A percentile compares a stretch with the other conserved stretches of the same genome.
These are phyloP conservation scores for Petaurus breviceps DNA, from an alignment of 2,113 vertebrate species.

Conservation along the genomic window DNA sequence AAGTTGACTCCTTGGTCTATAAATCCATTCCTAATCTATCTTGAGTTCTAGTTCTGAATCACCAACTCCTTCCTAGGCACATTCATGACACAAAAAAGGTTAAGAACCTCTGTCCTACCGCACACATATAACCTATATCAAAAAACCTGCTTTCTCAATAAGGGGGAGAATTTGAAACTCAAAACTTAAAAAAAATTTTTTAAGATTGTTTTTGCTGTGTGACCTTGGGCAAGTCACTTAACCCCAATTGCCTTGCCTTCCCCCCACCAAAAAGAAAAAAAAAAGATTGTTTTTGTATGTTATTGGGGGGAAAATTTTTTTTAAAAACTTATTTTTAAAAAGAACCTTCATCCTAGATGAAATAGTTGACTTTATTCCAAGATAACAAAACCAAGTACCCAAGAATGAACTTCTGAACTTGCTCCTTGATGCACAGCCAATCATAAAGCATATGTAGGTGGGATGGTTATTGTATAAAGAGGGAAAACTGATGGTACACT, in stretches of 20 bases:
- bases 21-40: neutral
- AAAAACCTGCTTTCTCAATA: too few relatives aligned
- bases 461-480: neutral
- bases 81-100: neutral
- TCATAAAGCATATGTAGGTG: neutral
- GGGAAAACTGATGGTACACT: neutral
- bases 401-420: neutral
- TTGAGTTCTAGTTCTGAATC: neutral
- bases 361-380: neutral
- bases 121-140: too few relatives aligned
- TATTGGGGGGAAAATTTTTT: too few relatives aligned
- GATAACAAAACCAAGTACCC: neutral
- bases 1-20: neutral
- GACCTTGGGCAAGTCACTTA: too few relatives aligned
- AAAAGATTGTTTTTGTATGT: too few relatives aligned
- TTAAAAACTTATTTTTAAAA: neutral
- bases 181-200: too few relatives aligned
- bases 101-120: neutral
- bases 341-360: neutral
- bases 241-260: too few relatives aligned
- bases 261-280: too few relatives aligned
- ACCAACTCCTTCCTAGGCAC: neutral
- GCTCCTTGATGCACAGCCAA: neutral
- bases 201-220: too few relatives aligned
- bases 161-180: too few relatives aligned